A percentile compares a stretch with the other conserved stretches of the same genome.
These are phyloP conservation scores for Enteromius radiatus DNA, from an alignment of 2,797 vertebrate species.

Conservation along the genomic window DNA sequence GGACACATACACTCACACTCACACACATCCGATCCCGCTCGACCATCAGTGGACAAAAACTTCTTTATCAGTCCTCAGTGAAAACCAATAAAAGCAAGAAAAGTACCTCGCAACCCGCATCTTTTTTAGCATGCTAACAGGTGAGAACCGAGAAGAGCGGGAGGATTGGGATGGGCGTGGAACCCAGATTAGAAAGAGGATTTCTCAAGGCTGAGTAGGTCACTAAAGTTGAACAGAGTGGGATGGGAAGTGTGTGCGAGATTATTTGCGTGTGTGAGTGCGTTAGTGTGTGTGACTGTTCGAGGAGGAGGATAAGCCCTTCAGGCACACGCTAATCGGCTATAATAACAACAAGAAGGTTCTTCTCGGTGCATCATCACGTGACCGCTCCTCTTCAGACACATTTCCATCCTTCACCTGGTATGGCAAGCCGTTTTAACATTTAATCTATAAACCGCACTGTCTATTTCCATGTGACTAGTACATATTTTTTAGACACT, in stretches of 20 bases:
- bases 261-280: conserved; percentile 35
- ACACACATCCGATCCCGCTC: conserved; percentile 35
- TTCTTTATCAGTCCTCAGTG: neutral
- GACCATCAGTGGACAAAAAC: conserved; percentile 9
- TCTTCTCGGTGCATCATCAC: conserved; percentile 63
- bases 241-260: conserved; percentile 18
- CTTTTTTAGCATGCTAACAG: conserved; percentile 62
- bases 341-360: conserved; percentile 54
- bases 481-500: too few species aligned
- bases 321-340: conserved; percentile 63
- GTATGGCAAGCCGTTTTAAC: too few species aligned
- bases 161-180: conserved; percentile 24
- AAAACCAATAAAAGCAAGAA: conserved; percentile 34
- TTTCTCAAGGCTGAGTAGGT: conserved; percentile 71
- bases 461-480: too few species aligned
- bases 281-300: conserved; percentile 21
- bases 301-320: conserved; percentile 37
- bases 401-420: conserved; percentile 40
- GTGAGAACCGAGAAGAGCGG: conserved; percentile 59
- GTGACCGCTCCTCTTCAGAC: conserved; percentile 56
- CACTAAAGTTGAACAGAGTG: conserved; percentile 59
- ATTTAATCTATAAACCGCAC: too few species aligned
- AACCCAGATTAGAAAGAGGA: conserved; percentile 74
- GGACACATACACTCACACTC: neutral
- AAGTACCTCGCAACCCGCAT: conserved; percentile 33